Evolutionary conservation across 2,888 invertebrate genomes (phyloP).

Genomic region (Lobophora halterata): DNA sequence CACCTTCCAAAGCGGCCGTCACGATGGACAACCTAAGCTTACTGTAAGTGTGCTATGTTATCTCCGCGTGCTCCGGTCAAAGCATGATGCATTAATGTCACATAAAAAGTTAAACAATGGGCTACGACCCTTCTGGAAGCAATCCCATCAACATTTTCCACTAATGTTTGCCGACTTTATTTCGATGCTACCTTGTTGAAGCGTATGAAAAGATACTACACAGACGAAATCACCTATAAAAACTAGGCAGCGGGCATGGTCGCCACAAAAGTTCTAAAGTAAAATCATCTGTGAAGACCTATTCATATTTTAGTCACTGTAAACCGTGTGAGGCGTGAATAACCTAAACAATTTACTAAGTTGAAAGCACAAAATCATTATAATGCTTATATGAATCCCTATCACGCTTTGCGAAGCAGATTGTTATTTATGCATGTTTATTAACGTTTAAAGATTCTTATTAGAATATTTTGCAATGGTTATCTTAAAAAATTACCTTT

Average conservation of each 20-base stretch:
- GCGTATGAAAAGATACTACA: slow-evolving; percentile 58
- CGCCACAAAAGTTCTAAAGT: slow-evolving; percentile 56
- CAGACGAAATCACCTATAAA: slow-evolving; percentile 46
- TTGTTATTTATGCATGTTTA: slow-evolving; percentile 61
- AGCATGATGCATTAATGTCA: slow-evolving; percentile 79
- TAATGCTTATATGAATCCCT: slow-evolving; percentile 63
- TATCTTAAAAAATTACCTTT: slow-evolving; percentile 12
- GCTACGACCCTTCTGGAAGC: slow-evolving; percentile 74
- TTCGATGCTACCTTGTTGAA: slow-evolving; percentile 65
- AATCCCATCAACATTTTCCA: slow-evolving; percentile 56
- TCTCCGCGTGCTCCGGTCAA: slow-evolving; percentile 78
- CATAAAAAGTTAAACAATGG: slow-evolving; percentile 64
- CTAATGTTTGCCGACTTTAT: slow-evolving; percentile 47
- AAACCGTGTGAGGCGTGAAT: slow-evolving; percentile 71
- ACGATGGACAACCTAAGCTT: slow-evolving; percentile 73
- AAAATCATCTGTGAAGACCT: slow-evolving; percentile 53
- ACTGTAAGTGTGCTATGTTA: slow-evolving; percentile 81
- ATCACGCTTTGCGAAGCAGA: slow-evolving; percentile 76
- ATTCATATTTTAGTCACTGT: slow-evolving; percentile 60
- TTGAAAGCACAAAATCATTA: slow-evolving; percentile 55
- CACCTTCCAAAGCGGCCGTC: slow-evolving; percentile 73
- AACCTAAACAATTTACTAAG: slow-evolving; percentile 44
- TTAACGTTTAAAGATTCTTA: slow-evolving; percentile 15
- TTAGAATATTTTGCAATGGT: no score
- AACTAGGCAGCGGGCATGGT: slow-evolving; percentile 71